These are phyloP conservation scores for Drosophila nannoptera DNA, from an alignment of 1,140 invertebrate species.

Conservation along the genomic window DNA sequence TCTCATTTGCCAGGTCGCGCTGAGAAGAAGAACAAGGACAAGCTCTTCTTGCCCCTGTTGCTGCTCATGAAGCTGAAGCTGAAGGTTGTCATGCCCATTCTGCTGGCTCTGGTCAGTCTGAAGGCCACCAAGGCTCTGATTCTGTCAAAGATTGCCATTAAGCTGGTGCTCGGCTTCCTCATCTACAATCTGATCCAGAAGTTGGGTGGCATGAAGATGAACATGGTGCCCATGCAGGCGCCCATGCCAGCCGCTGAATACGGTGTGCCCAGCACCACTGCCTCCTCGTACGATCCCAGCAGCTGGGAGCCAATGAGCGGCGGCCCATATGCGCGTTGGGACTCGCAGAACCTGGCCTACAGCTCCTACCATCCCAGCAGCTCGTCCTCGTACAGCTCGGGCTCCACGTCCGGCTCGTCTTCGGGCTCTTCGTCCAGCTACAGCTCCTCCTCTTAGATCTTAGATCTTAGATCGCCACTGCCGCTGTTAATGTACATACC, in stretches of 20 bases:
- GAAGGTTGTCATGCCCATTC: slow-evolving; percentile 90
- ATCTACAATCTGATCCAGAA: slow-evolving; percentile 87
- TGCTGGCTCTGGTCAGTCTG: slow-evolving; percentile 87
- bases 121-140: slow-evolving; percentile 91
- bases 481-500: slow-evolving; percentile 63
- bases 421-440: slow-evolving; percentile 60
- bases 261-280: slow-evolving; percentile 83
- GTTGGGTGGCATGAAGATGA: slow-evolving; percentile 86
- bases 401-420: slow-evolving; percentile 78
- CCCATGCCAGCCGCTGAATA: slow-evolving; percentile 82
- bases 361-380: slow-evolving; percentile 87
- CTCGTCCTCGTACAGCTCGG: slow-evolving; percentile 81
- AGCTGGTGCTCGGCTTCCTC: slow-evolving; percentile 88
- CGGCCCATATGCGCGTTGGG: slow-evolving; percentile 88
- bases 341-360: slow-evolving; percentile 86
- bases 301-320: slow-evolving; percentile 84
- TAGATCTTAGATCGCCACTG: slow-evolving; percentile 41
- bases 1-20: slow-evolving; percentile 57
- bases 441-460: slow-evolving; percentile 71
- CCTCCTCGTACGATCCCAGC: slow-evolving; percentile 83
- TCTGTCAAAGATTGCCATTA: slow-evolving; percentile 89
- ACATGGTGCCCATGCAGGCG: slow-evolving; percentile 82
- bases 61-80: slow-evolving; percentile 89
- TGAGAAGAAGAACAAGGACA: slow-evolving; percentile 85
- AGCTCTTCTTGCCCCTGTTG: slow-evolving; percentile 87